Conservation (phyloP, 1,140 invertebrate genomes). For the Trachelipus rathkii region DNA sequence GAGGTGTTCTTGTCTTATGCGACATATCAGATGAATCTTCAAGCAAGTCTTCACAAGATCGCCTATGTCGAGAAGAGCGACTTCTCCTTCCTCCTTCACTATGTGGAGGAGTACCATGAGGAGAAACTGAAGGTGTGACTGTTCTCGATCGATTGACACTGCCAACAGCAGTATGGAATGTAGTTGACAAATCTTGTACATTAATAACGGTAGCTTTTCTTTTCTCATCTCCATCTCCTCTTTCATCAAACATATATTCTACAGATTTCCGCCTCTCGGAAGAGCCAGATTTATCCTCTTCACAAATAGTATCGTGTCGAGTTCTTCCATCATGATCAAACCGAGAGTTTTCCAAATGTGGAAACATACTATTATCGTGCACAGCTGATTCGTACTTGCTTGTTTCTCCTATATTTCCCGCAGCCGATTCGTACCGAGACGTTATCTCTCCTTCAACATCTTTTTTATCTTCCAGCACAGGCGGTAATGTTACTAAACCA, state of each 20-base stretch:
- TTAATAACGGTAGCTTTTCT: constrained; percentile 48
- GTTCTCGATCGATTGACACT: constrained; percentile 38
- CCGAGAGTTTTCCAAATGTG: constrained; percentile 35
- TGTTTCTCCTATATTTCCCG: constrained; percentile 33
- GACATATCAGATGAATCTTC: constrained; percentile 42
- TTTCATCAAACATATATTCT: constrained; percentile 42
- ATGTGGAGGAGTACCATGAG: constrained; percentile 40
- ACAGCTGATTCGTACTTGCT: constrained; percentile 43
- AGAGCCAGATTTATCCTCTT: constrained; percentile 34
- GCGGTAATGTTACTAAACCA: constrained; percentile 36
- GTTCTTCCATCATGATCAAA: constrained; percentile 34
- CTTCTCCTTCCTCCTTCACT: constrained; percentile 42
- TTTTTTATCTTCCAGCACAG: constrained; percentile 41
- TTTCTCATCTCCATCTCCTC: constrained; percentile 42
- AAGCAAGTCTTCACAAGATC: constrained; percentile 43
- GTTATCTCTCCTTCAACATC: constrained; percentile 34
- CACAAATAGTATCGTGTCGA: constrained; percentile 35
- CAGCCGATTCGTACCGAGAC: constrained; percentile 40
- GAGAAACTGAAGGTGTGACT: constrained; percentile 42
- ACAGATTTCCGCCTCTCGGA: constrained; percentile 42
- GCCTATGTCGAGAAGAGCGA: constrained; percentile 39
- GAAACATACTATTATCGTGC: constrained; percentile 34
- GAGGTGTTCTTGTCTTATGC: constrained; percentile 41
- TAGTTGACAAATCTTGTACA: constrained; percentile 47
- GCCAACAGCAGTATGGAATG: constrained; percentile 39